Evolutionary conservation across 2,113 vertebrate genomes (phyloP), one percentile per base, ranked within the genome.

Genomic region (Oreocharis arfaki): DNA sequence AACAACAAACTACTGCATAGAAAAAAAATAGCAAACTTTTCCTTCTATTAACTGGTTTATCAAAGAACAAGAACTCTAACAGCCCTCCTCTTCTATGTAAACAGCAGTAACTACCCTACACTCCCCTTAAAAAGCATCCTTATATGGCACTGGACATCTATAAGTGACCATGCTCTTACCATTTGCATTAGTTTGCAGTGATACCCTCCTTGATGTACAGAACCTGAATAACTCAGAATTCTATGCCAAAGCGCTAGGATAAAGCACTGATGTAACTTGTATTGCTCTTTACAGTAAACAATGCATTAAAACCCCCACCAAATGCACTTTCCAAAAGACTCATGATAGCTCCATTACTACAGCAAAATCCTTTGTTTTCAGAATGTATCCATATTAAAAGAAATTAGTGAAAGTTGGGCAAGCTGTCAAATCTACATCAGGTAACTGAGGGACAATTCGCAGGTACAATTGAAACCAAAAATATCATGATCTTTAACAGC

Each of bases 1-100:
- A 97, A 96, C 96, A 97, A 97, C 90, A 95, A 94, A 95, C 92
- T 96, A 96, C 42, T 91, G 83, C 93, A 96, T 83, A 89, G 96
- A 75, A 96, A 83, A 93, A 91, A 76, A 95, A 94, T 91, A 96
- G 95, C 79, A 94, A 52, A 93, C 79, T 94, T 93, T 93, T 97
- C 95, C 87, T 97, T 92, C 94, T 93, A 50, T 96, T 89, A 96
- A 53, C 50, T 81, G 50, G 52, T 60, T 64, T 93, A 89, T 71
- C 93, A 92, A 68, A 95, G 59, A 92, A 96, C 67, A 90, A 3
- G 9, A 88, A 87, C n/a, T 80, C 90, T 35, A 87, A 71, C 3
- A 82, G 77, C 35, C 68, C 68, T 87, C 63, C 47, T 91, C 74
- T 42, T 85, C 60, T 68, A 80, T 0, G 57, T 44, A 89, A 75